Evolutionary conservation across 2,797 vertebrate genomes (phyloP).

Genomic region (Australoheros facetus): DNA sequence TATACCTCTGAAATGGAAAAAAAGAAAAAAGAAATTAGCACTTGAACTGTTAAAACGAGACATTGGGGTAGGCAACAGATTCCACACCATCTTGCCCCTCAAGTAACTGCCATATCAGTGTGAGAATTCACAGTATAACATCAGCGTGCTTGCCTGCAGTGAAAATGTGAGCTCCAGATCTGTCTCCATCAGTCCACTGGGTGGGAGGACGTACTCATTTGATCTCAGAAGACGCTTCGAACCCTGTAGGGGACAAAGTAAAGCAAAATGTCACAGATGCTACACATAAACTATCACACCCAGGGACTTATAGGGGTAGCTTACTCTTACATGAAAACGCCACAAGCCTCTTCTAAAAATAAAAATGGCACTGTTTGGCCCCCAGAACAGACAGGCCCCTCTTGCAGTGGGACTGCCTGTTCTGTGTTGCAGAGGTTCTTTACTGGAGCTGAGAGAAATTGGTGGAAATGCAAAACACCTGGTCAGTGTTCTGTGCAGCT

Average conservation of each 20-base stretch:
- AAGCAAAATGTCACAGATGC: conserved; percentile 7
- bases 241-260: conserved; percentile 74
- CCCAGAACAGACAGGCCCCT: not conserved
- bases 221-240: conserved; percentile 90
- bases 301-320: not conserved
- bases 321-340: not conserved
- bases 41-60: not conserved
- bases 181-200: conserved; percentile 91
- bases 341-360: not conserved
- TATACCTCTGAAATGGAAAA: not conserved
- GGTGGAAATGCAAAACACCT: conserved; percentile 1
- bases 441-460: not conserved
- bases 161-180: conserved; percentile 93
- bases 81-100: conserved; percentile 19
- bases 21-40: not conserved
- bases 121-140: conserved; percentile 51
- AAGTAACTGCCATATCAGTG: conserved; percentile 27
- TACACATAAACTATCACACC: not conserved
- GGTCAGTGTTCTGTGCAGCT: not conserved
- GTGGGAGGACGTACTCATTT: conserved; percentile 89
- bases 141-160: conserved; percentile 83
- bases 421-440: not conserved
- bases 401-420: not conserved
- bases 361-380: not conserved
- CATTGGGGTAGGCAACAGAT: conserved; percentile 10